phyloP scores from a whole-genome alignment of 1,140 invertebrate species.

The Campoletis sonorensis region DNA sequence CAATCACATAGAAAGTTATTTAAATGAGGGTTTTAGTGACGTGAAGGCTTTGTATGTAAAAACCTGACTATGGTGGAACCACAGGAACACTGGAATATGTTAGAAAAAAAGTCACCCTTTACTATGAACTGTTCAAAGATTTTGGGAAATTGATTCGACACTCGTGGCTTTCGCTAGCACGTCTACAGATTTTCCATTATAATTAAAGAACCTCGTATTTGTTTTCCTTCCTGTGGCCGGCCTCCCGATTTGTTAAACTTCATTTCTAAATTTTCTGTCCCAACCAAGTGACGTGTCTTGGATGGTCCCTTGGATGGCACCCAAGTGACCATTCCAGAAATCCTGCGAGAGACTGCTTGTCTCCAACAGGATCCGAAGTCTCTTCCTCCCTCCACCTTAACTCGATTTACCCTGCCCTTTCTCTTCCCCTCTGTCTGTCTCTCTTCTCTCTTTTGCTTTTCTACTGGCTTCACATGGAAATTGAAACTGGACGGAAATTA shows the following conservation, averaged over 20 bases:
- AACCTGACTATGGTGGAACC: too few relatives aligned
- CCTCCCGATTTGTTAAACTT: neutral
- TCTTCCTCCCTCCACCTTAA: too few relatives aligned
- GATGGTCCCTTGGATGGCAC: neutral
- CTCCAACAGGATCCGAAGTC: slow-evolving; percentile 13
- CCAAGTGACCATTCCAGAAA: slow-evolving; percentile 21
- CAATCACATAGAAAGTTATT: too few relatives aligned
- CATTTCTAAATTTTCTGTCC: neutral
- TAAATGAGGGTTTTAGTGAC: too few relatives aligned
- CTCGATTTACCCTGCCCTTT: neutral
- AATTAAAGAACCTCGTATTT: too few relatives aligned
- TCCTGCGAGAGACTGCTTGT: slow-evolving; percentile 19
- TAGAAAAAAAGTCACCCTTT: too few relatives aligned
- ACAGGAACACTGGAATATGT: too few relatives aligned
- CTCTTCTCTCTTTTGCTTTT: neutral
- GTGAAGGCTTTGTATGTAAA: too few relatives aligned
- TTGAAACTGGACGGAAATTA: neutral
- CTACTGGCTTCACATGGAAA: neutral
- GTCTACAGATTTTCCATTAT: too few relatives aligned
- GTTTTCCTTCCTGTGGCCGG: neutral
- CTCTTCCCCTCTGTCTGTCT: neutral
- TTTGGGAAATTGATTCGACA: too few relatives aligned
- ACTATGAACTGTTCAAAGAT: too few relatives aligned
- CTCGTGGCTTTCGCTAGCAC: too few relatives aligned
- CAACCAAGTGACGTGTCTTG: neutral